Conservation (phyloP, 2,888 invertebrate species). For the Drosophila tanythrix region DNA sequence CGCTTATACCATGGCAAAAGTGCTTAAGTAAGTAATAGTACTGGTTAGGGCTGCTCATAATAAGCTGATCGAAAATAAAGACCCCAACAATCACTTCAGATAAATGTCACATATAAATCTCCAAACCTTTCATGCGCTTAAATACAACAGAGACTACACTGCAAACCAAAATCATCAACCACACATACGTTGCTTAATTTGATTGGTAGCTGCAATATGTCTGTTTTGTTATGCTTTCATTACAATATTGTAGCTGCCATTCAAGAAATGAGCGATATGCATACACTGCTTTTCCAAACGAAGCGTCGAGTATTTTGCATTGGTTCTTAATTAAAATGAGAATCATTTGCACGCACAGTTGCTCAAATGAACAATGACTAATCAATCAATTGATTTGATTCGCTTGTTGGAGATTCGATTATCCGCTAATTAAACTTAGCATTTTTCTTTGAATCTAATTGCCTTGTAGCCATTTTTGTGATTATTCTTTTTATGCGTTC, state of each 20-base stretch:
- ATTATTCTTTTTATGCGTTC: conserved; percentile 5
- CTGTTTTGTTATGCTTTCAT: conserved; percentile 19
- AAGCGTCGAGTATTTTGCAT: conserved; percentile 6
- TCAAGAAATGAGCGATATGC: not conserved
- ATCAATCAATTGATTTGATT: conserved; percentile 42
- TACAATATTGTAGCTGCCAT: not conserved
- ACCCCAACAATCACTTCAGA: not conserved
- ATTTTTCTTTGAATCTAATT: conserved; percentile 39
- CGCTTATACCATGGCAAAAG: not conserved
- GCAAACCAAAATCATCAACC: conserved; percentile 1
- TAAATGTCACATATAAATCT: not conserved
- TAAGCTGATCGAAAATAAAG: not conserved
- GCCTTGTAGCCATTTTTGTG: conserved; percentile 32
- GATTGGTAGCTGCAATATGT: conserved; percentile 3
- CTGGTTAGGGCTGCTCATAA: not conserved
- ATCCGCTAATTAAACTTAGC: conserved; percentile 53
- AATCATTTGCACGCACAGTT: conserved; percentile 24
- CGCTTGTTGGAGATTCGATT: conserved; percentile 51
- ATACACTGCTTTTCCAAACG: conserved; percentile 1
- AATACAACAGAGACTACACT: not conserved
- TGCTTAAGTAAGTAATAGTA: not conserved
- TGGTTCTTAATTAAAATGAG: conserved; percentile 52
- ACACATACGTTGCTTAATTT: conserved; percentile 1
- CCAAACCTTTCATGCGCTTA: not conserved
- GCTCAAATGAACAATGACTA: conserved; percentile 28